A percentile compares a stretch with the other conserved stretches of the same genome.
These are phyloP conservation scores for Tetragonula carbonaria DNA, from an alignment of 2,888 invertebrate genomes.

Conservation along the genomic window DNA sequence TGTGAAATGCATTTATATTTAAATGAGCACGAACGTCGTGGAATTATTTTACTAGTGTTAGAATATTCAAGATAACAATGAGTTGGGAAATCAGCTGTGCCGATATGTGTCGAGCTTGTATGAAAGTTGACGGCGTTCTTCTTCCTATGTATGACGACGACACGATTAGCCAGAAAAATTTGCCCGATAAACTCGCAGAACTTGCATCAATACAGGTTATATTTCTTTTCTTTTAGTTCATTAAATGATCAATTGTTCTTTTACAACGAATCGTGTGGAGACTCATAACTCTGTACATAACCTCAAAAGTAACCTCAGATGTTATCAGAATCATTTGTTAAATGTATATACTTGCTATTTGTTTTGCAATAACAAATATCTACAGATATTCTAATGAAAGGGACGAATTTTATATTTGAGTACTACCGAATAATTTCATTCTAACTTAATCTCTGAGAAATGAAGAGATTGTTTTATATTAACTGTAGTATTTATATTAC, in stretches of 20 bases:
- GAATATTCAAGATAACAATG: conserved; percentile 58
- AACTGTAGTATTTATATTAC: neutral
- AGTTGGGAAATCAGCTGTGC: conserved; percentile 73
- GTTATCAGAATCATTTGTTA: neutral
- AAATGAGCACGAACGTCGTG: conserved; percentile 8
- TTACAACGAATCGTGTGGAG: neutral
- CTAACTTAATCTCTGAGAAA: neutral
- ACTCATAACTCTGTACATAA: conserved; percentile 18
- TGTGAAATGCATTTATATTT: conserved; percentile 62
- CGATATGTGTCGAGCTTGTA: conserved; percentile 81
- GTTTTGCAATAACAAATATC: neutral
- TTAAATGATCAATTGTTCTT: neutral
- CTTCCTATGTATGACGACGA: conserved; percentile 79
- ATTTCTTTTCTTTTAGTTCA: neutral
- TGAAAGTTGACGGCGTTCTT: conserved; percentile 79
- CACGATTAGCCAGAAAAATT: conserved; percentile 72
- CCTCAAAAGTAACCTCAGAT: conserved; percentile 14
- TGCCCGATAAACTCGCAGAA: conserved; percentile 79
- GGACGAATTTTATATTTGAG: neutral
- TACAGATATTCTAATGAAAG: neutral
- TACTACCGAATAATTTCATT: neutral
- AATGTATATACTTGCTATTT: neutral
- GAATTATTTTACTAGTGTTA: conserved; percentile 31
- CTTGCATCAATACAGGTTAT: conserved; percentile 72
- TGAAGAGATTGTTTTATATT: neutral